Base-by-base conservation (phyloP, 2,113 vertebrate genomes). In the Hyperopisus bebe region DNA sequence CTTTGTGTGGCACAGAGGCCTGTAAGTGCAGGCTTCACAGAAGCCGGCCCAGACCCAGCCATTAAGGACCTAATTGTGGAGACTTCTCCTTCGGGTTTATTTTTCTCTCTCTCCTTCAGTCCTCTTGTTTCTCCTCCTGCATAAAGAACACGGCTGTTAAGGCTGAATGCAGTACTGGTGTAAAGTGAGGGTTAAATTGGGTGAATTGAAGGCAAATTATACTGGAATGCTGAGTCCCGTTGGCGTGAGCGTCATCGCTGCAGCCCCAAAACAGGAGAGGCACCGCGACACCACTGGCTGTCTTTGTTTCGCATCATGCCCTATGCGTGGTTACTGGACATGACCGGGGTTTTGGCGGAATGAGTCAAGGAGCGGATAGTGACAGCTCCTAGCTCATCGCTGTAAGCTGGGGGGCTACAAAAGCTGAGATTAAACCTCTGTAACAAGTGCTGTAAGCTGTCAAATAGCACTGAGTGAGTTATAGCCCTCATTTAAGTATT, bases 121-220 rank as follows among this genome's bases (percentile, higher is more conserved):
- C 24, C 94, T 96, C 96, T 90, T 92, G 92, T 92, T 92, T 94
- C 92, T 94, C 90, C 96, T 96, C 95, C 94, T 96, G 96, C 96
- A 97, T 95, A 95, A 96, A 97, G 97, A 93, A 92, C 96, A 95
- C 94, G 93, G 96, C 97, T 96, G 97, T 97, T 97, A 97, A 96
- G 96, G 96, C 94, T 97, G 97, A 98, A 97, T 97, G 95, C 97
- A 97, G 95, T 21, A 55, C 96, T 95, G 95, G 96, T 95, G 96
- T 97, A 96, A 97, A 98, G 96, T 97, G 96, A 96, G 97, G 97
- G 97, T 98, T 98, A 98, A 98, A 98, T 98, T 98, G 97, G 97
- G 97, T 97, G 96, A 97, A 98, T 97, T 98, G 97, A 98, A 98
- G 97, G 97, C 95, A 98, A 98, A 98, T 98, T 97, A 98, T 97